Base-by-base conservation (phyloP, 2,888 invertebrate genomes). In the Drepanosiphum platanoidis region DNA sequence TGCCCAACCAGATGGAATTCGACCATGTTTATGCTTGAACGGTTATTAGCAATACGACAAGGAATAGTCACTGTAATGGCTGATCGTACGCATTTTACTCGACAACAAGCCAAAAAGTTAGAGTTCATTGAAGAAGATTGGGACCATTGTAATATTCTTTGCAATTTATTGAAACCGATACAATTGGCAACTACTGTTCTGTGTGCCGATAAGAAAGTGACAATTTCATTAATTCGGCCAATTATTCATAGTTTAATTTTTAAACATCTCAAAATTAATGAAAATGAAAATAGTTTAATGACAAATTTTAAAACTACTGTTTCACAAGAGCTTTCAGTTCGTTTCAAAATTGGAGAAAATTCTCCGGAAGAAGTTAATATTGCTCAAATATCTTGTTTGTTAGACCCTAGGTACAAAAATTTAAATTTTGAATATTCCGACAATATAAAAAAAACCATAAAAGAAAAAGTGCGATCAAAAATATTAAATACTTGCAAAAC, bases 11-110 rank as follows among this genome's bases (percentile, higher is more conserved):
- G 58, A 75, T 75, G 75, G 75, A 58, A 75, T 58, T 75, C 58
- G 36, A 75, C 75, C 27, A 75, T 75, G 75, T 58, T 77, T 77
- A 77, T 77, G 75, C 36, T 77, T 36, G 75, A 77, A 77, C n/a
- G 61, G n/a, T 61, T 77, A 36, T 36, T 61, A 77, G 75, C 34
- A 77, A 52, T 77, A 58, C 61, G 75, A 61, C 61, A 52, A 77
- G 61, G 58, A 75, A 75, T 75, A 52, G 75, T 77, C 34, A 58
- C 27, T 36, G 61, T 61, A 86, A 68, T 77, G 70, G 61, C 66
- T 72, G 64, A 64, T 83, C 72, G 36, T 34, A 80, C 32, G 36
- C 36, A 68, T 36, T 68, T 68, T 68, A 68, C 68, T 34, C 36
- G 68, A 36, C 68, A 68, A 68, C 68, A 68, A 68, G 68, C 68